A percentile compares a stretch with the other conserved stretches of the same genome.
Evolutionary conservation across 2,797 vertebrate genomes (phyloP).

Genomic region (Gymnoscopelus braueri): DNA sequence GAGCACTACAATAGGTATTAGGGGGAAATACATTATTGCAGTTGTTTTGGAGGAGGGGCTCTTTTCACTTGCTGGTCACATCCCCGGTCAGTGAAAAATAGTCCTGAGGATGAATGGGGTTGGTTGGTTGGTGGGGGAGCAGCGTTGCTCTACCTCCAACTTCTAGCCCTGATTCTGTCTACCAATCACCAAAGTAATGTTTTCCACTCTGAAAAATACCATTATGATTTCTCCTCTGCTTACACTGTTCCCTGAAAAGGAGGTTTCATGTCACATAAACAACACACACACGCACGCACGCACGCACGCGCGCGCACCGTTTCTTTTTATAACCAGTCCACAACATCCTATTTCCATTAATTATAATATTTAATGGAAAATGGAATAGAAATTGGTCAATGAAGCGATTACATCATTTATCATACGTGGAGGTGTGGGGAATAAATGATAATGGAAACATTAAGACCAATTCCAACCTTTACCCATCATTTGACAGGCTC

Average conservation of each 20-base stretch:
- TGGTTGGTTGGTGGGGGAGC: background rate
- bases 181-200: background rate
- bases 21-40: background rate
- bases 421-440: conserved; percentile 7
- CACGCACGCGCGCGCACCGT: too few species aligned
- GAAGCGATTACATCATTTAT: conserved; percentile 12
- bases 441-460: conserved; percentile 9
- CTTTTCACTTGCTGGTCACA: conserved; percentile 2
- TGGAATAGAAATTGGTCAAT: conserved; percentile 22
- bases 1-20: too few species aligned
- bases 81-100: background rate
- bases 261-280: conserved; percentile 2
- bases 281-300: background rate
- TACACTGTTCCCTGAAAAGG: background rate
- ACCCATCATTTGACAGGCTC: conserved; percentile 8
- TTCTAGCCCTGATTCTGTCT: background rate
- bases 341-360: conserved; percentile 15
- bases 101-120: background rate
- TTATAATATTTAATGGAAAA: conserved; percentile 19
- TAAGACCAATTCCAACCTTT: conserved; percentile 14
- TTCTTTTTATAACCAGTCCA: background rate
- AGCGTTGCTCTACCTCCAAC: background rate
- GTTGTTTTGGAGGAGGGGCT: too few species aligned
- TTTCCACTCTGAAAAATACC: conserved; percentile 2
- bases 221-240: conserved; percentile 2